Percentiles rank a stretch among this genome's conserved stretches.
Evolutionary conservation across 2,797 vertebrate genomes (phyloP).

Genomic region (Tokudaia tokunoshimensis): DNA sequence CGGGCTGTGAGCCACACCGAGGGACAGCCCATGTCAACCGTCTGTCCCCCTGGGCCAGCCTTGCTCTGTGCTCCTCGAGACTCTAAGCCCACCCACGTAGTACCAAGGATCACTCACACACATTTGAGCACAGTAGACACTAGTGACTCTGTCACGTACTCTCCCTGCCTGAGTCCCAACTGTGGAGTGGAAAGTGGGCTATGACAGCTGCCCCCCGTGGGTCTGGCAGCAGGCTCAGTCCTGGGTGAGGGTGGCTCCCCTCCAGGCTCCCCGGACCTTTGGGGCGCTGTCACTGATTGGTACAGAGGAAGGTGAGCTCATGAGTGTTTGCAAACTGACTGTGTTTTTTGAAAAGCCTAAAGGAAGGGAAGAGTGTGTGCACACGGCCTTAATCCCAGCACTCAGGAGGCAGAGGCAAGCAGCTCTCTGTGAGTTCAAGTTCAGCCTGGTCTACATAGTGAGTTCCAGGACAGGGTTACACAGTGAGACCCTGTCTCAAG

Average conservation of each 20-base stretch:
- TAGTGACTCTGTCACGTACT: neutral
- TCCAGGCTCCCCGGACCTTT: too few species aligned
- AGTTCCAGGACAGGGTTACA: neutral
- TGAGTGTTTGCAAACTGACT: neutral
- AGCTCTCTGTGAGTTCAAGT: neutral
- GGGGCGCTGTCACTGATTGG: too few species aligned
- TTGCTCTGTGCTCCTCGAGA: fast-evolving
- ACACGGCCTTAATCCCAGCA: neutral
- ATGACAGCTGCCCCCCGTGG: neutral
- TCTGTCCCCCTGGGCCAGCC: neutral
- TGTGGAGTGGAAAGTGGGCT: neutral
- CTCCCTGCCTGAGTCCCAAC: neutral
- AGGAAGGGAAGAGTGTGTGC: neutral
- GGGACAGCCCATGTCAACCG: neutral
- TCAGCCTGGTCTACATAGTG: neutral
- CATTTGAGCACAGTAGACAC: neutral
- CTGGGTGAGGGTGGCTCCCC: too few species aligned
- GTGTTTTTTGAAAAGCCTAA: neutral
- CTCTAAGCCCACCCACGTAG: fast-evolving
- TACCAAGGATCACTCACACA: neutral
- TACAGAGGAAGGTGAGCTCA: neutral
- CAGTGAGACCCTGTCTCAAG: neutral
- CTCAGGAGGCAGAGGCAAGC: neutral
- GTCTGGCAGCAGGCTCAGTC: neutral
- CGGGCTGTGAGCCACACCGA: neutral